phyloP scores from a whole-genome alignment of 2,888 invertebrate species.

The Polyploca ridens region DNA sequence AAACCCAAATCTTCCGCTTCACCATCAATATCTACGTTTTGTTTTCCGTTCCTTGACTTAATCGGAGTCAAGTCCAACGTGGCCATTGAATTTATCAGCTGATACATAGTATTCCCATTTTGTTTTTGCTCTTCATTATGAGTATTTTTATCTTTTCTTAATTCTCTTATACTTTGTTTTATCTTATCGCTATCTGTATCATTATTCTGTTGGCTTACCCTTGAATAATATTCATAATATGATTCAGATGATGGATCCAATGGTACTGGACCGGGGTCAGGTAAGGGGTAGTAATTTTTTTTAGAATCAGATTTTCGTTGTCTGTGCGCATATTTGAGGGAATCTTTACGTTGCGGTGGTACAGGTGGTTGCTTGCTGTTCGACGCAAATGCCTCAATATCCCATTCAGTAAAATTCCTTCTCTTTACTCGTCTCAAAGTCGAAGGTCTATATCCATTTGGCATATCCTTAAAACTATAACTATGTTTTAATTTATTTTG shows the following conservation, averaged over 20 bases:
- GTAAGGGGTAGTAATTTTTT: slow-evolving; percentile 71
- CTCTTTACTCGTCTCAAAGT: slow-evolving; percentile 83
- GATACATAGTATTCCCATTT: slow-evolving; percentile 69
- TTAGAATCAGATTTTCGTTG: slow-evolving; percentile 78
- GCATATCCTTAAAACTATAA: slow-evolving; percentile 85
- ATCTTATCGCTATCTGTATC: slow-evolving; percentile 79
- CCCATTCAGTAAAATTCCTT: slow-evolving; percentile 85
- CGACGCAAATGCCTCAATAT: slow-evolving; percentile 73
- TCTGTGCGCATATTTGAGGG: slow-evolving; percentile 79
- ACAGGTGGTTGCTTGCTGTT: slow-evolving; percentile 70
- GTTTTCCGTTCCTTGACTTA: slow-evolving; percentile 67
- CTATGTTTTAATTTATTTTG: slow-evolving; percentile 82
- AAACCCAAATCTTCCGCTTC: slow-evolving; percentile 78
- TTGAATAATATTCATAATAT: slow-evolving; percentile 81
- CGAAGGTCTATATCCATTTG: slow-evolving; percentile 86
- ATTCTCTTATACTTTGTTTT: slow-evolving; percentile 68
- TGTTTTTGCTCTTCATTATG: slow-evolving; percentile 40
- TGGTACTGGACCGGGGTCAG: slow-evolving; percentile 77
- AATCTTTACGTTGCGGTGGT: slow-evolving; percentile 78
- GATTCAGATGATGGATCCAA: slow-evolving; percentile 78
- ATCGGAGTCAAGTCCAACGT: slow-evolving; percentile 74
- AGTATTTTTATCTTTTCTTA: slow-evolving; percentile 57
- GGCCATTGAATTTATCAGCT: slow-evolving; percentile 78
- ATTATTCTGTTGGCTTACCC: slow-evolving; percentile 80
- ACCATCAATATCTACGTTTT: slow-evolving; percentile 62